A percentile compares a stretch with the other conserved stretches of the same genome.
Evolutionary conservation across 2,888 invertebrate species (phyloP).

Genomic region (Micoletzkya japonica): DNA sequence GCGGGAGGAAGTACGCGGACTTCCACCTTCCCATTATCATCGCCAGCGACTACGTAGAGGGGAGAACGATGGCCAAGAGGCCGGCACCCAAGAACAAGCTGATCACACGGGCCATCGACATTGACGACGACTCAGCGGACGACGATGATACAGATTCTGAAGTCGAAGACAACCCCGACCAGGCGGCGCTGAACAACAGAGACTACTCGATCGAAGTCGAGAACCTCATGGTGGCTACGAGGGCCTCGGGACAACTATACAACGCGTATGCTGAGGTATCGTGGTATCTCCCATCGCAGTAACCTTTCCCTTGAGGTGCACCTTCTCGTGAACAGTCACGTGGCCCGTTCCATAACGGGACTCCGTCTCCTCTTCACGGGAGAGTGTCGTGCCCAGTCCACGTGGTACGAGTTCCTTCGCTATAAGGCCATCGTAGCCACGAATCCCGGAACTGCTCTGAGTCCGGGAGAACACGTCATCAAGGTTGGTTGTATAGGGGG

Average conservation of each 20-base stretch:
- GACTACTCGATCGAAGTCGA: conserved; percentile 28
- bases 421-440: conserved; percentile 49
- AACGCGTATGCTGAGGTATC: conserved; percentile 37
- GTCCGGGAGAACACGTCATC: conserved; percentile 42
- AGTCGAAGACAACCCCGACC: conserved; percentile 33
- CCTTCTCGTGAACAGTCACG: conserved; percentile 40
- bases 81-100: conserved; percentile 15
- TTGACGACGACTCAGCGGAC: conserved; percentile 49
- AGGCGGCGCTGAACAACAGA: conserved; percentile 20
- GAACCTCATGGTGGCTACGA: conserved; percentile 10
- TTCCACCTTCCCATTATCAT: conserved; percentile 43
- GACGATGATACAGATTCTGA: conserved; percentile 50
- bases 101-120: conserved; percentile 36
- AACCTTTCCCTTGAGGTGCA: conserved; percentile 28
- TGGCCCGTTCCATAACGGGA: conserved; percentile 35
- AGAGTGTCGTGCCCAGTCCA: conserved; percentile 41
- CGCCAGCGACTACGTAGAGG: conserved; percentile 39
- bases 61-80: conserved; percentile 18
- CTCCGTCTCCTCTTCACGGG: conserved; percentile 43
- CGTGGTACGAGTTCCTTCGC: conserved; percentile 54
- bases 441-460: conserved; percentile 32
- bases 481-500: conserved; percentile 23
- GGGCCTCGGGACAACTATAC: conserved; percentile 31
- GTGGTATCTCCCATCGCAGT: too few relatives aligned
- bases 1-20: conserved; percentile 36